phyloP scores from a whole-genome alignment of 2,888 invertebrate genomes.

The Ectropis crepuscularia region DNA sequence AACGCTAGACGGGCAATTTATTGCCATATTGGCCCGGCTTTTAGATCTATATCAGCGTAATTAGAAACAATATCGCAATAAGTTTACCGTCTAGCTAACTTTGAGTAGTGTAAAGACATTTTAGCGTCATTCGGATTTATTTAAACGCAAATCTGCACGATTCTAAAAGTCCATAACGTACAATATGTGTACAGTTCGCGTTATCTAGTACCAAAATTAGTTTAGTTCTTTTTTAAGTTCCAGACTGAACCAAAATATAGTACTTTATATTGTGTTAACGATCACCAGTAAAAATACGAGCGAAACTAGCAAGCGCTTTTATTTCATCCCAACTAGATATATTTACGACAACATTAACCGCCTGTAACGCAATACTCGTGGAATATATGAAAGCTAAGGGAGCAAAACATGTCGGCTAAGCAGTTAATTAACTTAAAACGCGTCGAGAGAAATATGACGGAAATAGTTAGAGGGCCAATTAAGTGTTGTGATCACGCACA shows the following conservation, averaged over 20 bases:
- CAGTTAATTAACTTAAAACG: conserved; percentile 65
- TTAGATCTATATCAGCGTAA: conserved; percentile 13
- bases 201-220: conserved; percentile 79
- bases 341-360: conserved; percentile 38
- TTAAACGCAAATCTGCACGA: no score
- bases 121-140: conserved; percentile 32
- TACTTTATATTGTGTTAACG: conserved; percentile 76
- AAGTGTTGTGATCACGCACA: conserved; percentile 51
- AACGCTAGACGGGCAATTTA: conserved; percentile 36
- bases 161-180: conserved; percentile 2
- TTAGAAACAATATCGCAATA: background rate
- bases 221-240: conserved; percentile 81
- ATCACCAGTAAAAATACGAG: conserved; percentile 71
- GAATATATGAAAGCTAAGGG: conserved; percentile 51
- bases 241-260: conserved; percentile 84
- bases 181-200: conserved; percentile 59
- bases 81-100: conserved; percentile 14
- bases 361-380: conserved; percentile 34
- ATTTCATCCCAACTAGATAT: conserved; percentile 39
- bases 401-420: conserved; percentile 44
- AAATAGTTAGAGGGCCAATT: conserved; percentile 64
- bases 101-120: conserved; percentile 47
- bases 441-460: conserved; percentile 56
- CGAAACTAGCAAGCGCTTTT: conserved; percentile 53
- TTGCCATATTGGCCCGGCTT: conserved; percentile 23